Evolutionary conservation across 2,797 vertebrate species (phyloP).

Genomic region (Microctenopoma stevenorrisi): DNA sequence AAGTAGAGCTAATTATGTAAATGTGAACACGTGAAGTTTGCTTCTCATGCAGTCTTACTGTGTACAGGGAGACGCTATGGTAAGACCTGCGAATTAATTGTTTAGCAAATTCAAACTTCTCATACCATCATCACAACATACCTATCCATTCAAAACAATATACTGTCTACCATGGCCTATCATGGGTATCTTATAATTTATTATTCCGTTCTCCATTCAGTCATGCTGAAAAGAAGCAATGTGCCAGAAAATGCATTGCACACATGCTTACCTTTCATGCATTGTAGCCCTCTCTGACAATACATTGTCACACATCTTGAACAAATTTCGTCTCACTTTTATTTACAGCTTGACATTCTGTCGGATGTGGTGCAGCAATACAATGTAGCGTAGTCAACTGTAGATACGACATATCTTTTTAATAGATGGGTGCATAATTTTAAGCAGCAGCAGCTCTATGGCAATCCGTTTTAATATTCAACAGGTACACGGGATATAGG

Average conservation of each 20-base stretch:
- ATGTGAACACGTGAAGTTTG: constrained; percentile 2
- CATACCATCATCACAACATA: not conserved
- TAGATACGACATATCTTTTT: not conserved
- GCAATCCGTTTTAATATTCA: too few species aligned
- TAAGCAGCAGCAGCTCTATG: too few species aligned
- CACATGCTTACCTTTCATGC: constrained; percentile 13
- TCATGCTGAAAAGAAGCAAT: constrained; percentile 13
- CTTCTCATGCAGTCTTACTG: not conserved
- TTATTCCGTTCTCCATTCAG: constrained; percentile 37
- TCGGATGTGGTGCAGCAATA: constrained; percentile 1
- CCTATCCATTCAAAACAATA: constrained; percentile 24
- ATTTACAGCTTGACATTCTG: constrained; percentile 1
- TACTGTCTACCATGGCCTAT: too few species aligned
- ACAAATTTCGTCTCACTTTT: constrained; percentile 9
- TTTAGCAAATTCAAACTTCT: constrained; percentile 1
- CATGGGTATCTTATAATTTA: constrained; percentile 9
- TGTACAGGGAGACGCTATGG: too few species aligned
- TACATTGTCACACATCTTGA: constrained; percentile 9
- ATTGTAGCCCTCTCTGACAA: constrained; percentile 20
- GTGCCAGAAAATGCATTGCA: not conserved
- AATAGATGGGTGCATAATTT: too few species aligned
- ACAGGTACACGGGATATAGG: too few species aligned
- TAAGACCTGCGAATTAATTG: too few species aligned
- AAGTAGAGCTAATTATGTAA: constrained; percentile 12
- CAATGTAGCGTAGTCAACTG: not conserved